phyloP scores from a whole-genome alignment of 1,140 invertebrate species.

The Orchesella cincta region DNA sequence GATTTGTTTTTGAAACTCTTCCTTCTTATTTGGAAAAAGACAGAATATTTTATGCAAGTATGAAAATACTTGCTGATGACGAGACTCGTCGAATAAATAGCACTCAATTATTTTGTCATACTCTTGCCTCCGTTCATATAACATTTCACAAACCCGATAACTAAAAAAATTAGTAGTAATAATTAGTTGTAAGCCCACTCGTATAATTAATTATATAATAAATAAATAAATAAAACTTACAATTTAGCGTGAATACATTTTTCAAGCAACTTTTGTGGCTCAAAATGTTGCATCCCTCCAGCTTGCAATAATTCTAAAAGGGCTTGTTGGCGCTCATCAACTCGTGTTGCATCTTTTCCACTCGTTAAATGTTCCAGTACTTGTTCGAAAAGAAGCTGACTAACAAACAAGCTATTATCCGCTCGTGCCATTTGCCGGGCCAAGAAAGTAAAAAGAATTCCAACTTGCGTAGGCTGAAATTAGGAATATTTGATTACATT shows the following conservation, averaged over 20 bases:
- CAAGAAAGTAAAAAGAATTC: conserved; percentile 74
- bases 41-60: conserved; percentile 55
- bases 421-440: conserved; percentile 66
- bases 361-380: conserved; percentile 60
- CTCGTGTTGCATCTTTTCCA: conserved; percentile 60
- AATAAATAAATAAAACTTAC: conserved; percentile 57
- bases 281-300: conserved; percentile 68
- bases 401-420: conserved; percentile 55
- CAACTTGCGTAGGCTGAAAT: conserved; percentile 62
- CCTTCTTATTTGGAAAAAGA: conserved; percentile 49
- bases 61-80: conserved; percentile 58
- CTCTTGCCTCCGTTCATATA: conserved; percentile 63
- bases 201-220: conserved; percentile 9
- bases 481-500: conserved; percentile 10
- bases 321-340: conserved; percentile 77
- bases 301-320: conserved; percentile 73
- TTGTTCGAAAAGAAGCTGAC: conserved; percentile 62
- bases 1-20: conserved; percentile 43
- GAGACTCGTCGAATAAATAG: conserved; percentile 62
- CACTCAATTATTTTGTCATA: conserved; percentile 64
- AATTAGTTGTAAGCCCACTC: conserved; percentile 32
- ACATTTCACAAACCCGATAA: conserved; percentile 65
- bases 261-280: conserved; percentile 62
- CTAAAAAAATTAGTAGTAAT: conserved; percentile 55
- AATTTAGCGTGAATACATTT: conserved; percentile 67